Evolutionary conservation across 2,113 vertebrate species (phyloP).

Genomic region (Dicerorhinus sumatrensis): DNA sequence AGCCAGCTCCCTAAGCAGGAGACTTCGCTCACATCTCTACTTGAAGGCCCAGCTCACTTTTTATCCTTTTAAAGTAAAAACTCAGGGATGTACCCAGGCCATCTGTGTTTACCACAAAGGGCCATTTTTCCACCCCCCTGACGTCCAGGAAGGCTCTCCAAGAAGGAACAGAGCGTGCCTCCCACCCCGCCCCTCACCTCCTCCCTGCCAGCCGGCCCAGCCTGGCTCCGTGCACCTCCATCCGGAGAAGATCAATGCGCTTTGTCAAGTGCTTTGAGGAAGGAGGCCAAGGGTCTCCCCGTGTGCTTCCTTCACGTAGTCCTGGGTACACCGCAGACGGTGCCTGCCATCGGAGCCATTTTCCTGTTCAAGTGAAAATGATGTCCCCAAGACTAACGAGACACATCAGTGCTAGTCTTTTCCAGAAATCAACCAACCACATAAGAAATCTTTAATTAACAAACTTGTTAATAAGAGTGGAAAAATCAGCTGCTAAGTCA

Average conservation of each 20-base stretch:
- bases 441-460: neutral
- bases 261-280: neutral
- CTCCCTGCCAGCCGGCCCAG: neutral
- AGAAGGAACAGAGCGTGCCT: neutral
- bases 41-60: slow-evolving; percentile 9
- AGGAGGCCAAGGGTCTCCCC: neutral
- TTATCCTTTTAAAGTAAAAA: slow-evolving; percentile 73
- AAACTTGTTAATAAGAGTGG: too few species aligned
- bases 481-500: neutral
- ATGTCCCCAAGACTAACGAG: neutral
- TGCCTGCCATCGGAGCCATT: neutral
- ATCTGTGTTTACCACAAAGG: slow-evolving; percentile 52
- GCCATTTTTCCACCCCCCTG: neutral
- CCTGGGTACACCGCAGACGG: neutral
- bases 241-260: neutral
- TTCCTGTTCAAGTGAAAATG: neutral
- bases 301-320: accelerated
- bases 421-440: neutral
- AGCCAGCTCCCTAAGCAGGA: neutral
- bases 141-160: neutral
- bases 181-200: neutral
- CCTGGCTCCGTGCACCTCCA: neutral
- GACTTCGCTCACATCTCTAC: neutral
- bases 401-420: neutral
- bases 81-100: neutral